Conservation (phyloP, 2,797 vertebrate species). For the Hypotaenidia philippensis region DNA sequence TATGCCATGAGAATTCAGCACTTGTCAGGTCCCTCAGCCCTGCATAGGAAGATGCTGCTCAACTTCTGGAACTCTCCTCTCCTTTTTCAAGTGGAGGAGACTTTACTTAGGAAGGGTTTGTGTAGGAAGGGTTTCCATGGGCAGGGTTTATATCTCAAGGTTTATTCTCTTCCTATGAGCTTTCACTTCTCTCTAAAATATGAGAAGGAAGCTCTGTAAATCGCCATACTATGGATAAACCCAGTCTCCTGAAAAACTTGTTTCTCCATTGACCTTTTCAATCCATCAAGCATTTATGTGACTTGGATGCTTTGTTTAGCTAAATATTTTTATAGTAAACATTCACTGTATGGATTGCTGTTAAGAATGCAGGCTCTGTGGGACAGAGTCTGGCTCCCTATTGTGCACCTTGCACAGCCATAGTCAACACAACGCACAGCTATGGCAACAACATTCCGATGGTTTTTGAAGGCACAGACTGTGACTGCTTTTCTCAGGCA, state of each 20-base stretch:
- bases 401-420: neutral
- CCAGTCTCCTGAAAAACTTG: neutral
- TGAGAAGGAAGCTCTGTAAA: neutral
- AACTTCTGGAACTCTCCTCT: neutral
- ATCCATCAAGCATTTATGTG: neutral
- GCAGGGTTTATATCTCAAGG: neutral
- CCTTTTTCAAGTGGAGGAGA: neutral
- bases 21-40: neutral
- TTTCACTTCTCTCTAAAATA: neutral
- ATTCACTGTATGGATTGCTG: neutral
- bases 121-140: neutral
- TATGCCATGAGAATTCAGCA: neutral
- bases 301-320: conserved; percentile 23
- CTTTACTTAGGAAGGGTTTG: neutral
- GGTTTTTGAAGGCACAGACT: neutral
- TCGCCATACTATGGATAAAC: neutral
- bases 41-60: neutral
- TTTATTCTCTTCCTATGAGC: neutral
- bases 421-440: neutral
- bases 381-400: neutral
- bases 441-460: neutral
- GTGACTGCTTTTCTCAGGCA: conserved; percentile 3
- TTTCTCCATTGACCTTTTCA: conserved; percentile 24
- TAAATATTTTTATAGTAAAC: conserved; percentile 43
- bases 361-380: neutral